phyloP scores from a whole-genome alignment of 2,888 invertebrate genomes.

The Agrotis clavis region DNA sequence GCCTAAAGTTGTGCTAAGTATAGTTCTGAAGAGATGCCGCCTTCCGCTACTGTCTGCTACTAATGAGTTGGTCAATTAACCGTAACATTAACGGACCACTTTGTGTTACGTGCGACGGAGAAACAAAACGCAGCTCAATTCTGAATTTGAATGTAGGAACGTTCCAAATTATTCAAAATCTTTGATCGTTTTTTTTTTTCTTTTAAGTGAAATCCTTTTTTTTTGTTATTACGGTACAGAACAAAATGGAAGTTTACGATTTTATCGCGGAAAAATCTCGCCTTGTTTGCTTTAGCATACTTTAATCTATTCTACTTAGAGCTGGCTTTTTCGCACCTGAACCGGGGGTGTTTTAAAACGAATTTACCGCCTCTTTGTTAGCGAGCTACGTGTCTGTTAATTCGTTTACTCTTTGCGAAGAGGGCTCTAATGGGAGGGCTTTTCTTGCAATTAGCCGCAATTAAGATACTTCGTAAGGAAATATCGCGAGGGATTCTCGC shows the following conservation, averaged over 20 bases:
- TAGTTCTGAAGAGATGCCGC: slow-evolving; percentile 73
- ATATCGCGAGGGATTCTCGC: slow-evolving; percentile 72
- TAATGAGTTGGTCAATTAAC: slow-evolving; percentile 86
- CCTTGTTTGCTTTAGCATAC: slow-evolving; percentile 70
- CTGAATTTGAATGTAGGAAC: slow-evolving; percentile 56
- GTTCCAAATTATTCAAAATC: slow-evolving; percentile 48
- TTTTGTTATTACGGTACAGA: slow-evolving; percentile 64
- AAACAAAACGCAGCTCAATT: slow-evolving; percentile 71
- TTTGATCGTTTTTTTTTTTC: slow-evolving; percentile 10
- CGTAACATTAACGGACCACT: slow-evolving; percentile 74
- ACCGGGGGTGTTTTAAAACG: slow-evolving; percentile 84
- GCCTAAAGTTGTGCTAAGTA: slow-evolving; percentile 43
- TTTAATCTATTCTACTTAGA: slow-evolving; percentile 87
- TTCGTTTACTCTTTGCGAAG: slow-evolving; percentile 88
- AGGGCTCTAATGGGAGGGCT: slow-evolving; percentile 85
- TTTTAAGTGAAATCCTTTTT: slow-evolving; percentile 52
- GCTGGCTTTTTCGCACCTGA: slow-evolving; percentile 87
- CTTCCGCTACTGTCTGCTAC: slow-evolving; percentile 74
- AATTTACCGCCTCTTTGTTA: slow-evolving; percentile 85
- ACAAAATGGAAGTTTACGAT: slow-evolving; percentile 68
- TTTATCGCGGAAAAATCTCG: slow-evolving; percentile 65
- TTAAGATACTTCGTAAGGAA: slow-evolving; percentile 86
- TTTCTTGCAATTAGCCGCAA: slow-evolving; percentile 89
- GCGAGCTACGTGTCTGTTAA: slow-evolving; percentile 85
- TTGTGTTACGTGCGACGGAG: slow-evolving; percentile 69